Evolutionary conservation across 2,113 vertebrate genomes (phyloP).

Genomic region (Sylvietta virens): DNA sequence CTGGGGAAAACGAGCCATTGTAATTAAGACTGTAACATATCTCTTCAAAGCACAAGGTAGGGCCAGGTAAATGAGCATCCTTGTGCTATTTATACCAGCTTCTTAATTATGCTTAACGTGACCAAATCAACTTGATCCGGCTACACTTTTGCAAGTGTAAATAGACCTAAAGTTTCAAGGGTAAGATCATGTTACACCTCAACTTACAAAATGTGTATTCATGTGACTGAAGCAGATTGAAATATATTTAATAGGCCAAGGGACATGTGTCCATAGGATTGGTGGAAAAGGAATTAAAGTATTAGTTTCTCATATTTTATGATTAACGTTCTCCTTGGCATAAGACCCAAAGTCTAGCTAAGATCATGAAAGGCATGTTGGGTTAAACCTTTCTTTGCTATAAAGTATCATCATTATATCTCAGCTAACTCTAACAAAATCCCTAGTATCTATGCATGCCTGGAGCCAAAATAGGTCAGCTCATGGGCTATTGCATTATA

Average conservation of each 20-base stretch:
- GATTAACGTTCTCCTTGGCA: slow-evolving; percentile 68
- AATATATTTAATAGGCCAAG: slow-evolving; percentile 45
- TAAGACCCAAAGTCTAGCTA: slow-evolving; percentile 51
- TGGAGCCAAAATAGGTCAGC: slow-evolving; percentile 52
- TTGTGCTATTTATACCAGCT: neutral
- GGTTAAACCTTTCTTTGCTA: slow-evolving; percentile 64
- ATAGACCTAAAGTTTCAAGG: slow-evolving; percentile 16
- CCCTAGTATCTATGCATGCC: slow-evolving; percentile 21
- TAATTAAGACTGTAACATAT: slow-evolving; percentile 46
- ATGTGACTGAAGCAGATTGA: slow-evolving; percentile 21
- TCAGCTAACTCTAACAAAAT: slow-evolving; percentile 51
- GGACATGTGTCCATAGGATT: slow-evolving; percentile 47
- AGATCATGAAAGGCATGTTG: slow-evolving; percentile 59
- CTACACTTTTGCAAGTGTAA: slow-evolving; percentile 45
- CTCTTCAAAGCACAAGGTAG: neutral
- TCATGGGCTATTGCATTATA: neutral
- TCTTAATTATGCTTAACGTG: slow-evolving; percentile 20
- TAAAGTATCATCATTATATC: slow-evolving; percentile 40
- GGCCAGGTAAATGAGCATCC: neutral
- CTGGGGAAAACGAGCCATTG: neutral
- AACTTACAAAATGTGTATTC: neutral
- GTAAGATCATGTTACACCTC: slow-evolving; percentile 1
- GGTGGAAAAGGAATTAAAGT: slow-evolving; percentile 71
- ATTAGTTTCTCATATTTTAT: slow-evolving; percentile 75
- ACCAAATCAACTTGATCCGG: neutral